Conservation (phyloP, 1,140 invertebrate species). For the Prorops nasuta region DNA sequence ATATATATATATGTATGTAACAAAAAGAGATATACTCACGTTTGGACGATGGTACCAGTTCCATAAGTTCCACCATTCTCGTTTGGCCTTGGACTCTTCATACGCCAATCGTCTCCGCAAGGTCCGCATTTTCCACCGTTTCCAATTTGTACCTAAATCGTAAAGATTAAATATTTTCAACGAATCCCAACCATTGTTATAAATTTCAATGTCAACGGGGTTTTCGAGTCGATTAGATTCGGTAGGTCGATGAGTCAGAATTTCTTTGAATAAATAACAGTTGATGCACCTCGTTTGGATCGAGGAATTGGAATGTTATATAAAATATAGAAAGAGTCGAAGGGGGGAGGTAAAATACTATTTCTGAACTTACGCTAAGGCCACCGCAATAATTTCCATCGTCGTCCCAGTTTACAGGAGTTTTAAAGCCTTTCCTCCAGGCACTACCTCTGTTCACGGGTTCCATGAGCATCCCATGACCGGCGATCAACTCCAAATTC, state of each 20-base stretch:
- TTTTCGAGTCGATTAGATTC: no score
- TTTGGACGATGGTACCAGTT: slow-evolving; percentile 47
- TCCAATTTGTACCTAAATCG: slow-evolving; percentile 3
- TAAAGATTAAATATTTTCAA: background rate
- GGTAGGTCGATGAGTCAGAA: no score
- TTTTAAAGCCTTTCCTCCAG: slow-evolving; percentile 74
- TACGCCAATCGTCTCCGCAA: slow-evolving; percentile 47
- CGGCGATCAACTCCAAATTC: slow-evolving; percentile 30
- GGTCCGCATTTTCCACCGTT: slow-evolving; percentile 47
- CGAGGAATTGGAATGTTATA: no score
- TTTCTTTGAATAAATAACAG: no score
- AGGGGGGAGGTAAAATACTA: no score
- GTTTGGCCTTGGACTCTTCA: slow-evolving; percentile 52
- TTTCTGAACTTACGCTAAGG: slow-evolving; percentile 27
- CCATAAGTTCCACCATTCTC: slow-evolving; percentile 60
- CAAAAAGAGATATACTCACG: slow-evolving; percentile 30
- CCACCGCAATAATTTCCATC: slow-evolving; percentile 71
- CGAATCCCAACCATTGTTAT: no score
- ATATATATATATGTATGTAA: background rate
- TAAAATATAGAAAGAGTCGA: no score
- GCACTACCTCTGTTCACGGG: slow-evolving; percentile 67
- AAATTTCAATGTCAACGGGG: background rate
- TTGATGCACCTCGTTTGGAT: no score
- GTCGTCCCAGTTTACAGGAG: slow-evolving; percentile 69
- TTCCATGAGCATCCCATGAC: slow-evolving; percentile 70